These are phyloP conservation scores for Corythornis vintsioides DNA, from an alignment of 2,113 vertebrate species.

Conservation along the genomic window DNA sequence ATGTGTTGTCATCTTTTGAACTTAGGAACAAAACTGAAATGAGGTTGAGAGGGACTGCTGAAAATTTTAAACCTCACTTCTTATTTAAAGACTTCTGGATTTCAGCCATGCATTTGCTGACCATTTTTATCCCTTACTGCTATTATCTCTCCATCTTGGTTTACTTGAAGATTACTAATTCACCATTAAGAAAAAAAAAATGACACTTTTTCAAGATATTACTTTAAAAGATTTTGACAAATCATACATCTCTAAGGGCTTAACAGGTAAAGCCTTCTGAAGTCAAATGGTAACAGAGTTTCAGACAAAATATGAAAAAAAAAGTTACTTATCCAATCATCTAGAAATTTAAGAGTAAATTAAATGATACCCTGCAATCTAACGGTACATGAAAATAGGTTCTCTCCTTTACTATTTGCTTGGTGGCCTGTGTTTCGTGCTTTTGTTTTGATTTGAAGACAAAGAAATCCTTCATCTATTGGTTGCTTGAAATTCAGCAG, in stretches of 20 bases:
- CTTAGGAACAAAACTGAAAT: conserved; percentile 28
- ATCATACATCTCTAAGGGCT: neutral
- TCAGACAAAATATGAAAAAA: conserved; percentile 37
- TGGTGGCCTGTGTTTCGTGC: neutral
- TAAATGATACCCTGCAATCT: neutral
- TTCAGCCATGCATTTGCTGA: conserved; percentile 10
- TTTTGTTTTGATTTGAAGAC: neutral
- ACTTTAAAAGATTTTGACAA: conserved; percentile 48
- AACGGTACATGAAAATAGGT: neutral
- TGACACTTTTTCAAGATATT: neutral
- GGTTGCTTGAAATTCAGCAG: neutral
- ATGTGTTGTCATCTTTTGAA: neutral
- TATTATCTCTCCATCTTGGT: conserved; percentile 13
- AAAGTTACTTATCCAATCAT: neutral
- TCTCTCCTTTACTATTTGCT: neutral
- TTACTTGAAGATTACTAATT: conserved; percentile 59
- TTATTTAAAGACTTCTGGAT: conserved; percentile 41
- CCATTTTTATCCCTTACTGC: conserved; percentile 18
- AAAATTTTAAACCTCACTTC: conserved; percentile 50
- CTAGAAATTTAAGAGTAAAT: neutral
- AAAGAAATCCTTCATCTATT: neutral
- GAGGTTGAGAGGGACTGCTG: neutral
- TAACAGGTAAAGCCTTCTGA: conserved; percentile 11
- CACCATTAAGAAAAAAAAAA: neutral
- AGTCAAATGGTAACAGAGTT: conserved; percentile 18